Evolutionary conservation across 1,140 invertebrate genomes (phyloP).

Genomic region (Schlechtendalia chinensis): DNA sequence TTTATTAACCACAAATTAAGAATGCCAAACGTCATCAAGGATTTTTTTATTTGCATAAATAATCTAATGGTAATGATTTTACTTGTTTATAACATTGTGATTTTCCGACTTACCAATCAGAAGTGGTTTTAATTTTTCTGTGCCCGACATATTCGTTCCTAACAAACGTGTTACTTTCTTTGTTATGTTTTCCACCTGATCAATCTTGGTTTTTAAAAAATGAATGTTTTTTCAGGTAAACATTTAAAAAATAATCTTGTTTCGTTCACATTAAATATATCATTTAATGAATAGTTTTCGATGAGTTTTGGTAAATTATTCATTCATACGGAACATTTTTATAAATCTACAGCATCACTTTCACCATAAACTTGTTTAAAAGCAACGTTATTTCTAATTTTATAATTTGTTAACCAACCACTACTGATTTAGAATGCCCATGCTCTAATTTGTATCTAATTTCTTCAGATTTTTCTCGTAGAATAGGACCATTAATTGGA

Average conservation of each 20-base stretch:
- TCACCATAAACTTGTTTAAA: not conserved
- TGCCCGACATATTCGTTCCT: not conserved
- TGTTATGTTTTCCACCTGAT: not conserved
- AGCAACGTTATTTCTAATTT: not conserved
- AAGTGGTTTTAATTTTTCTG: constrained; percentile 54
- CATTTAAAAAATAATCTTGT: not conserved
- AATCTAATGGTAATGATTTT: too few species aligned
- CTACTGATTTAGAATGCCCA: not conserved
- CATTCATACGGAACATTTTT: not conserved
- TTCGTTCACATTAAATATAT: not conserved
- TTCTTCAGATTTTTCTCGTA: not conserved
- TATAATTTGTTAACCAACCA: not conserved
- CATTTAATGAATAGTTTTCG: not conserved
- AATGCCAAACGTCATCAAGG: too few species aligned
- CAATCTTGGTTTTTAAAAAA: not conserved
- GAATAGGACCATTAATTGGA: not conserved
- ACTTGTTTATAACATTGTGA: too few species aligned
- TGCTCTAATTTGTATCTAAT: not conserved
- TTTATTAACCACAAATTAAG: not conserved
- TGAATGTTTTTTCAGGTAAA: not conserved
- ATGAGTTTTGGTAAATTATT: not conserved
- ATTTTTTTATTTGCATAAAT: too few species aligned
- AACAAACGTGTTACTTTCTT: not conserved
- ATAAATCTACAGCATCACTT: too few species aligned
- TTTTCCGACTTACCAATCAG: constrained; percentile 11